Percentiles rank a stretch among this genome's conserved stretches.
These are phyloP conservation scores for Drosophila nr. perissopoda DNA, from an alignment of 2,888 invertebrate species.

Conservation along the genomic window DNA sequence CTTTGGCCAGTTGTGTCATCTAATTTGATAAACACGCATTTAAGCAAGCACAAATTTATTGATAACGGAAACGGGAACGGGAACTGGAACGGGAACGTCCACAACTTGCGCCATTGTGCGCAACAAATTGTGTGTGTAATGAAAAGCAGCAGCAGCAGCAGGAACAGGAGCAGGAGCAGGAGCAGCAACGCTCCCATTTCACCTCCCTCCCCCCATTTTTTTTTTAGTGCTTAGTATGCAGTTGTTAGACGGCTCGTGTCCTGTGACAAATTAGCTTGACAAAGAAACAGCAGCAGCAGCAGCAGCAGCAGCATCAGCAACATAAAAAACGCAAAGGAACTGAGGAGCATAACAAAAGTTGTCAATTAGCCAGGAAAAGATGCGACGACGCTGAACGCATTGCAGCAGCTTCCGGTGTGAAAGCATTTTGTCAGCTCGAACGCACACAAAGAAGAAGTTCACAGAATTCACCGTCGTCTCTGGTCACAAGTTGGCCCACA, in stretches of 20 bases:
- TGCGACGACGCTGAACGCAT: conserved; percentile 68
- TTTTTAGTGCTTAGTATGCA: conserved; percentile 29
- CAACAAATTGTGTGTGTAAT: conserved; percentile 78
- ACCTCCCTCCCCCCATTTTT: not conserved
- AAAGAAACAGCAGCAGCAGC: conserved; percentile 37
- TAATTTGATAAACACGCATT: conserved; percentile 75
- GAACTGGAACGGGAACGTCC: conserved; percentile 22
- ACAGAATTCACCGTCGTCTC: not conserved
- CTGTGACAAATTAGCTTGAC: conserved; percentile 74
- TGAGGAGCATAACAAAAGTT: conserved; percentile 40
- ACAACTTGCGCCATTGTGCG: conserved; percentile 56
- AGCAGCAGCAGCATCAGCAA: not conserved
- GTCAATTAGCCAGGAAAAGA: conserved; percentile 63
- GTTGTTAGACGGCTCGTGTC: conserved; percentile 29
- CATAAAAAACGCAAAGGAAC: conserved; percentile 53
- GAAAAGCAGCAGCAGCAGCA: conserved; percentile 33
- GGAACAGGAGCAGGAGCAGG: conserved; percentile 29
- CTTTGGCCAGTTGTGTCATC: conserved; percentile 38
- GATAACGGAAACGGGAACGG: conserved; percentile 58
- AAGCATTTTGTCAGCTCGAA: conserved; percentile 74
- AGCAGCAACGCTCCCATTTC: conserved; percentile 8
- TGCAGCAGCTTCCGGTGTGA: conserved; percentile 78
- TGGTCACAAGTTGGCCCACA: conserved; percentile 22
- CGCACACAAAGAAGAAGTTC: conserved; percentile 49
- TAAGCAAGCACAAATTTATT: conserved; percentile 70